Percentiles rank a stretch among this genome's conserved stretches.
phyloP scores from a whole-genome alignment of 2,113 vertebrate genomes.

The Microcebus ravelobensis region DNA sequence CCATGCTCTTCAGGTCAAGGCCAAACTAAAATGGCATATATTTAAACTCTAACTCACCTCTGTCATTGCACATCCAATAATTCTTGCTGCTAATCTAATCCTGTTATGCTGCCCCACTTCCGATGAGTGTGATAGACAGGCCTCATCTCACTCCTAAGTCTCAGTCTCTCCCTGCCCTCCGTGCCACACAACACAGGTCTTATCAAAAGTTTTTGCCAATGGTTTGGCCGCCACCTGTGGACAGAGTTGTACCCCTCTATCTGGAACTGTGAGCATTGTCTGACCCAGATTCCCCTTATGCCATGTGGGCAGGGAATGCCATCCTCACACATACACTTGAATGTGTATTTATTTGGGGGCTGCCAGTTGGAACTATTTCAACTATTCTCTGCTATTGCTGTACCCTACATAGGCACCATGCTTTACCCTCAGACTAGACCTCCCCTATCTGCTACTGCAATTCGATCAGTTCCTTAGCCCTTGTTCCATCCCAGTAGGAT shows the following conservation, averaged over 20 bases:
- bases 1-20: neutral
- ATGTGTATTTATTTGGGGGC: neutral
- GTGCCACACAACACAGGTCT: neutral
- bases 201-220: neutral
- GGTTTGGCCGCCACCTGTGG: neutral
- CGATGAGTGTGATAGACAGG: fast-evolving
- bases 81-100: neutral
- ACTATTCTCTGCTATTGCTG: neutral
- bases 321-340: neutral
- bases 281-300: neutral
- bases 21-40: neutral
- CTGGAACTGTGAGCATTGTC: neutral
- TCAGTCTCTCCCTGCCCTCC: neutral
- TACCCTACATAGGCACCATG: neutral
- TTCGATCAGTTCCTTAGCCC: neutral
- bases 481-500: neutral
- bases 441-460: neutral
- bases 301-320: neutral
- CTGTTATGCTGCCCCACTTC: neutral
- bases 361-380: neutral
- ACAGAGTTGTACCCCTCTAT: neutral
- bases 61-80: neutral
- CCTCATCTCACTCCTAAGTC: neutral
- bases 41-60: neutral
- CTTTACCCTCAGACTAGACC: neutral